Evolutionary conservation across 2,113 vertebrate genomes (phyloP).

Genomic region (Lepus europaeus): DNA sequence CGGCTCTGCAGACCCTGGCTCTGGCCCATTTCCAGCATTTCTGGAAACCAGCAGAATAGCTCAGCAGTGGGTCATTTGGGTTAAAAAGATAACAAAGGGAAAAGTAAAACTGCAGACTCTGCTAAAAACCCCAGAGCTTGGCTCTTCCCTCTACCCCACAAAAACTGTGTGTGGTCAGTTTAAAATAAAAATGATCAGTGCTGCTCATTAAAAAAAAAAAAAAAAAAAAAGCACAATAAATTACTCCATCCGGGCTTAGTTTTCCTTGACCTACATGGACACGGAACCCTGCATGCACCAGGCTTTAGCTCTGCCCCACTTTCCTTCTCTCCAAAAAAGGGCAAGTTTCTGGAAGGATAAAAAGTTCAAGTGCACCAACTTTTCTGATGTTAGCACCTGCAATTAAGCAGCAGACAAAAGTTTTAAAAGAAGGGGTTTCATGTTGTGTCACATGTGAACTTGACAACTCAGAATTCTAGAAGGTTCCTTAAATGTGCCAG

Average conservation of each 20-base stretch:
- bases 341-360: neutral
- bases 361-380: neutral
- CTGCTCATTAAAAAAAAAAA: neutral
- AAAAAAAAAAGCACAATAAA: neutral
- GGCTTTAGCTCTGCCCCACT: slow-evolving; percentile 16
- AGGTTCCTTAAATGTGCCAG: neutral
- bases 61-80: neutral
- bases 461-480: neutral
- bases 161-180: neutral
- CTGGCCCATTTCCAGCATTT: neutral
- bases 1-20: neutral
- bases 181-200: neutral
- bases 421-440: neutral
- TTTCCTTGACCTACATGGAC: neutral
- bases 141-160: neutral
- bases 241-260: neutral
- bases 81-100: neutral
- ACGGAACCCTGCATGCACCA: neutral
- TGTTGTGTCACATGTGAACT: neutral
- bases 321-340: neutral
- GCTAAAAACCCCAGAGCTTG: neutral
- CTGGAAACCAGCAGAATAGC: neutral
- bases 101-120: neutral
- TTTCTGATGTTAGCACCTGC: neutral
- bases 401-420: neutral